Evolutionary conservation across 2,113 vertebrate species (phyloP), one percentile per base, ranked within the genome.

Genomic region (Eleginops maclovinus): DNA sequence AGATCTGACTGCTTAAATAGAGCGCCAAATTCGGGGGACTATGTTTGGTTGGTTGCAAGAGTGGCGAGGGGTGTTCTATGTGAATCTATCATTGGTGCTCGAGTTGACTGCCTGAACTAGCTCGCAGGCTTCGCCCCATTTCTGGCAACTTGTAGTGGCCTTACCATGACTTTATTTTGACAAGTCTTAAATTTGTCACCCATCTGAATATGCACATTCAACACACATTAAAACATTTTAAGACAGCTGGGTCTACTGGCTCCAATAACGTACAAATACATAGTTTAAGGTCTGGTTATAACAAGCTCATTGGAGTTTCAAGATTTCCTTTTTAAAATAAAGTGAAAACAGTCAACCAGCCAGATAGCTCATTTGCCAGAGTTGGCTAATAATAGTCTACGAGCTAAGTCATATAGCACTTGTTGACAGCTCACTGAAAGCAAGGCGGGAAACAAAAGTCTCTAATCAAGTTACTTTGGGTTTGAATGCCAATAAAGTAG

Each of bases 401-500:
- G 84, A 82, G 70, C 68, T 68, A 77, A 77, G 75, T 85, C 54
- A 74, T 19, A 10, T 61, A 67, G 65, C 77, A 82, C 84, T 72
- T 74, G 88, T 87, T 86, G 81, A 87, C 81, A 84, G 72, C 53
- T 46, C 21, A 47, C 51, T 66, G 66, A 80, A 71, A 70, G 71
- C 67, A 24, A 68, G 47, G 68, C 17, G 7, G 80, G 66, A 53
- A 49, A 65, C 51, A 68, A 79, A 78, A 75, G 63, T 69, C 72
- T 83, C 75, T 87, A 87, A 88, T 88, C 85, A 88, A 90, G 73
- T 86, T 86, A 85, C 46, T 67, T 72, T 60, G 72, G 79, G 56
- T 77, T 72, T 81, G 64, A 86, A 71, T 64, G 59, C 66, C 85
- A 77, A 81, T 83, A 85, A 82, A 85, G 56, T 69, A 80, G 79